Percentiles rank a stretch among this genome's conserved stretches.
Evolutionary conservation across 1,140 invertebrate species (phyloP).

Genomic region (Yoshiicerus persimilis): DNA sequence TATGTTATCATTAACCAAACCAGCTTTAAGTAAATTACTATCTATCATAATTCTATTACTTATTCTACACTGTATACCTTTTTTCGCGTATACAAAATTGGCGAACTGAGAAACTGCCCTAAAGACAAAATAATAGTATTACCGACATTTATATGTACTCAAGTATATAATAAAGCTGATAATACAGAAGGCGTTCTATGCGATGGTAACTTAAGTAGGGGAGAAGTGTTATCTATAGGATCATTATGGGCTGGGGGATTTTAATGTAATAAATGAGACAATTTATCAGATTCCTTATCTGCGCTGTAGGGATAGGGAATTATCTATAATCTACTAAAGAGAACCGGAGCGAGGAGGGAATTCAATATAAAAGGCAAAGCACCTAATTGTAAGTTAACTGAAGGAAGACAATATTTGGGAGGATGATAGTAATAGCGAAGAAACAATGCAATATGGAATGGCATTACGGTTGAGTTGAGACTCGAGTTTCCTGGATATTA

Average conservation of each 20-base stretch:
- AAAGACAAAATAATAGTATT: background rate
- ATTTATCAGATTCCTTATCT: background rate
- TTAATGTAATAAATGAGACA: slow-evolving; percentile 4
- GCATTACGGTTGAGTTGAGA: background rate
- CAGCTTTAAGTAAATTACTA: background rate
- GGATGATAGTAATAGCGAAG: background rate
- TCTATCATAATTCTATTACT: no score
- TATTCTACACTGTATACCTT: no score
- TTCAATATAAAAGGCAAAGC: background rate
- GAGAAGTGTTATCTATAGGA: background rate
- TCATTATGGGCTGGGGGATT: background rate
- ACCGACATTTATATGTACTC: background rate
- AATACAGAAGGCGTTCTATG: background rate
- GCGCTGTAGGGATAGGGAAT: background rate
- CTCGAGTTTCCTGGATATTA: no score
- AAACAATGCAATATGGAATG: background rate
- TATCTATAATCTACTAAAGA: background rate
- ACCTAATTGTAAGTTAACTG: background rate
- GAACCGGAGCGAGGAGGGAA: background rate
- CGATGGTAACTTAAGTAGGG: no score
- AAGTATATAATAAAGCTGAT: background rate
- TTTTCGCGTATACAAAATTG: no score
- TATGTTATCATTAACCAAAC: background rate
- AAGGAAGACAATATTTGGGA: background rate
- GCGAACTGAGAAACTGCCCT: no score